Percentiles rank a stretch among this genome's conserved stretches.
phyloP scores from a whole-genome alignment of 2,888 invertebrate genomes.

The Synanthedon myopaeformis region DNA sequence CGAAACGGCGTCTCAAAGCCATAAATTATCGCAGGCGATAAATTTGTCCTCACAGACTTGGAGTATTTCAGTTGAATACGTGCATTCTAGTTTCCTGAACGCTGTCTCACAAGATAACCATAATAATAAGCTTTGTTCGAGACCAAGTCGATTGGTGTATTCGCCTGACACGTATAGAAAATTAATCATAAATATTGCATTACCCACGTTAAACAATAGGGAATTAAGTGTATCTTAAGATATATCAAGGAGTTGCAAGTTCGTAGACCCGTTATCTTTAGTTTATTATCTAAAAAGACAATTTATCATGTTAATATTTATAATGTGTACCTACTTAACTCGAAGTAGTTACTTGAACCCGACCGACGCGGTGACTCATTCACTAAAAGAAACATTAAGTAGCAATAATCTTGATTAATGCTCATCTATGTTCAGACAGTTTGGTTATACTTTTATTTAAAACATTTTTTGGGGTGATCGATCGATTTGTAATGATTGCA shows the following conservation, averaged over 20 bases:
- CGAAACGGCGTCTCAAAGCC: too few relatives aligned
- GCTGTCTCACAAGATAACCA: too few relatives aligned
- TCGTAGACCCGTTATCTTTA: not conserved
- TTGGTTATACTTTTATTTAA: not conserved
- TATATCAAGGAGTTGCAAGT: not conserved
- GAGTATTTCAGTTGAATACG: too few relatives aligned
- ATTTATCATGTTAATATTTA: conserved; percentile 2
- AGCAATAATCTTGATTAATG: conserved; percentile 8
- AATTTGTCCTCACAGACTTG: not conserved
- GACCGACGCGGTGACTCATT: conserved; percentile 4
- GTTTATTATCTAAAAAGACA: not conserved
- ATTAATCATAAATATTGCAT: not conserved
- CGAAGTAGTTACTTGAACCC: conserved; percentile 1
- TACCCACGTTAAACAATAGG: not conserved
- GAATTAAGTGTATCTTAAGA: not conserved
- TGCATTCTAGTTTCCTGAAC: too few relatives aligned
- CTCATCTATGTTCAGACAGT: conserved; percentile 5
- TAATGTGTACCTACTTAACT: not conserved
- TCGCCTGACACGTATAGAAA: too few relatives aligned
- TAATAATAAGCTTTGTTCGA: too few relatives aligned
- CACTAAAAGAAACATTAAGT: conserved; percentile 3
- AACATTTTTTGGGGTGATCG: not conserved
- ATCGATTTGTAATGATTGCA: not conserved
- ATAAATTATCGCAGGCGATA: not conserved
- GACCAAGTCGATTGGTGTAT: too few relatives aligned